These are phyloP conservation scores for Calcarius lapponicus DNA, from an alignment of 2,797 vertebrate species.

Conservation along the genomic window DNA sequence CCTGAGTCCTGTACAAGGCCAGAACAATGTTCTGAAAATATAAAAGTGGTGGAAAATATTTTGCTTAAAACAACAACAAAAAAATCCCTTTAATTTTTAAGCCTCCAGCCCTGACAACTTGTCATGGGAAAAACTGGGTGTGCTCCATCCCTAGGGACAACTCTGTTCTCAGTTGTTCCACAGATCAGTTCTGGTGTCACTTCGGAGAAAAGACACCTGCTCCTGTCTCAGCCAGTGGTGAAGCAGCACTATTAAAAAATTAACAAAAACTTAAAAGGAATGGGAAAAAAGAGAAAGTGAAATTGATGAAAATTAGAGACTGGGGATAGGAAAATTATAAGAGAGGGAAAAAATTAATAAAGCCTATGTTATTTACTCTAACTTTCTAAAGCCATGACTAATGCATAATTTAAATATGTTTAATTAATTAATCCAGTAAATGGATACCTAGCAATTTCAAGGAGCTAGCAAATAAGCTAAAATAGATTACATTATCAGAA, in stretches of 20 bases:
- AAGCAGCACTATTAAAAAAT: neutral
- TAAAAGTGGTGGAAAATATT: slow-evolving; percentile 22
- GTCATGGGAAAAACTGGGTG: slow-evolving; percentile 48
- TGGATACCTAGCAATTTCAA: slow-evolving; percentile 55
- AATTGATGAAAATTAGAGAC: slow-evolving; percentile 26
- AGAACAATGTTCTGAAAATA: slow-evolving; percentile 33
- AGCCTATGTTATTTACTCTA: slow-evolving; percentile 39
- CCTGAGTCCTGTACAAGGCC: slow-evolving; percentile 21
- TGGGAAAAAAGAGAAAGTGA: neutral
- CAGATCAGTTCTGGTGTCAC: slow-evolving; percentile 20
- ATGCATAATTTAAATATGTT: slow-evolving; percentile 55
- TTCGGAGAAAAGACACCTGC: slow-evolving; percentile 14
- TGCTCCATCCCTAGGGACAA: neutral
- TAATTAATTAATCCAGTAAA: slow-evolving; percentile 65
- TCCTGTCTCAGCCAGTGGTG: slow-evolving; percentile 5
- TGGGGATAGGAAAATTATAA: neutral
- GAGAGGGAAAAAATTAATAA: slow-evolving; percentile 36
- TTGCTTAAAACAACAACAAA: neutral
- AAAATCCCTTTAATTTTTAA: slow-evolving; percentile 4
- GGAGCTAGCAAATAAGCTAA: slow-evolving; percentile 41
- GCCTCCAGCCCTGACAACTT: neutral
- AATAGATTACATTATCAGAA: slow-evolving; percentile 52
- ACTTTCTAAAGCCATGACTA: slow-evolving; percentile 55
- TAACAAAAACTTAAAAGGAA: neutral
- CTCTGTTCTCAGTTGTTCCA: slow-evolving; percentile 8